phyloP scores from a whole-genome alignment of 2,113 vertebrate genomes.

The Corythoichthys intestinalis region DNA sequence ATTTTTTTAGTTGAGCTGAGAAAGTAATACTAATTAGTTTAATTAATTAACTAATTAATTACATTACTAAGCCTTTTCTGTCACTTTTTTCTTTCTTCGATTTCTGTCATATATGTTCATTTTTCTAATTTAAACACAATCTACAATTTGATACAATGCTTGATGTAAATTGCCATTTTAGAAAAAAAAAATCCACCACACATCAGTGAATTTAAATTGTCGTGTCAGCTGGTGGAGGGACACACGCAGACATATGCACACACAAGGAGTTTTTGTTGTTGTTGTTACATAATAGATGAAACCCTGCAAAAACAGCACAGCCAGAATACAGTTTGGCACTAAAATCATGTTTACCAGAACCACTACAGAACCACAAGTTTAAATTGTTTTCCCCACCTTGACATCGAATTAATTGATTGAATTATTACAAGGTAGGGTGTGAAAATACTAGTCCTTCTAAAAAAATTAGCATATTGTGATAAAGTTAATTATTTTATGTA shows the following conservation, averaged over 20 bases:
- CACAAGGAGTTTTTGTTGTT: slow-evolving; percentile 10
- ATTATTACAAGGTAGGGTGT: too few relatives aligned
- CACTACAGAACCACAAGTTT: background rate
- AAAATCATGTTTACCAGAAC: slow-evolving; percentile 2
- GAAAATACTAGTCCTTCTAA: too few relatives aligned
- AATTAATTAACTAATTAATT: too few relatives aligned
- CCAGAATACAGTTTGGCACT: background rate
- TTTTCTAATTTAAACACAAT: too few relatives aligned
- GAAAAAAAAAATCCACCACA: background rate
- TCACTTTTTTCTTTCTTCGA: too few relatives aligned
- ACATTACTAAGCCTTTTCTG: too few relatives aligned
- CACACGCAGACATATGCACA: background rate
- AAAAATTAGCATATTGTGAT: too few relatives aligned
- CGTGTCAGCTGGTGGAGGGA: slow-evolving; percentile 29
- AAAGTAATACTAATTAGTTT: too few relatives aligned
- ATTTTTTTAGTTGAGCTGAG: too few relatives aligned
- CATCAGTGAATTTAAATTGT: slow-evolving; percentile 18
- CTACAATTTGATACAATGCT: background rate
- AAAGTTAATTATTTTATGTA: too few relatives aligned
- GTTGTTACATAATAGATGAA: slow-evolving; percentile 30
- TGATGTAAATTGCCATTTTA: background rate
- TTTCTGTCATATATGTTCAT: too few relatives aligned
- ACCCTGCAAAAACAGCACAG: background rate
- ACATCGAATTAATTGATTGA: background rate
- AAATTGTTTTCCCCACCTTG: background rate